phyloP scores from a whole-genome alignment of 2,797 vertebrate species.

The Australoheros facetus region DNA sequence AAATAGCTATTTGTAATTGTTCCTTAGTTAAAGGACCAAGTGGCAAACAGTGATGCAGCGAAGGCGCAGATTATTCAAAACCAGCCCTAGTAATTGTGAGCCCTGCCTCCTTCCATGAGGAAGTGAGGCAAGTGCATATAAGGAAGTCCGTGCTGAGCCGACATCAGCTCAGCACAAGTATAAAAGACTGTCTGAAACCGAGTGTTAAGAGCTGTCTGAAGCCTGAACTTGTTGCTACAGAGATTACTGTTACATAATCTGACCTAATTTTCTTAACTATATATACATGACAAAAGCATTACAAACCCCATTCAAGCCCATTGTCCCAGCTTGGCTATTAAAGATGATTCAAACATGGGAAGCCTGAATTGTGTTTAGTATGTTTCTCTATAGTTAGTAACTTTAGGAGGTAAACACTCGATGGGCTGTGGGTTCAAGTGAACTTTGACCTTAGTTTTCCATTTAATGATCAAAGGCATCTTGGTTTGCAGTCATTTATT shows the following conservation, averaged over 20 bases:
- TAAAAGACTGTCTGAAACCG: neutral
- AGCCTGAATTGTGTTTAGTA: neutral
- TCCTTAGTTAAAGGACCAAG: neutral
- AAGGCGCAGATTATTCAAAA: neutral
- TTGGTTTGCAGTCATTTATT: neutral
- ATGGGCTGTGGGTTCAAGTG: neutral
- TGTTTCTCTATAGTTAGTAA: neutral
- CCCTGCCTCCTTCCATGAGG: neutral
- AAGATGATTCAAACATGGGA: neutral
- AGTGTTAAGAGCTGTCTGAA: neutral
- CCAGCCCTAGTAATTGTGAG: neutral
- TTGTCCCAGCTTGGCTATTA: neutral
- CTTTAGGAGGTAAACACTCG: neutral
- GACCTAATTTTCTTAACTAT: neutral
- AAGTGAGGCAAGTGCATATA: accelerated
- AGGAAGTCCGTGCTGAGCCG: neutral
- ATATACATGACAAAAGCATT: neutral
- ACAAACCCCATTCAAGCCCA: neutral
- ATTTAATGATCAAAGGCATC: neutral
- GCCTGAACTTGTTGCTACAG: no score
- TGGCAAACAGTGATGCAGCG: neutral
- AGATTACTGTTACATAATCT: neutral
- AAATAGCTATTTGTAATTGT: no score
- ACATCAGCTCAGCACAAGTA: neutral
- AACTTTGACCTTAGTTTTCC: neutral